phyloP scores from a whole-genome alignment of 2,888 invertebrate genomes.

The Alentia gelatinosa region DNA sequence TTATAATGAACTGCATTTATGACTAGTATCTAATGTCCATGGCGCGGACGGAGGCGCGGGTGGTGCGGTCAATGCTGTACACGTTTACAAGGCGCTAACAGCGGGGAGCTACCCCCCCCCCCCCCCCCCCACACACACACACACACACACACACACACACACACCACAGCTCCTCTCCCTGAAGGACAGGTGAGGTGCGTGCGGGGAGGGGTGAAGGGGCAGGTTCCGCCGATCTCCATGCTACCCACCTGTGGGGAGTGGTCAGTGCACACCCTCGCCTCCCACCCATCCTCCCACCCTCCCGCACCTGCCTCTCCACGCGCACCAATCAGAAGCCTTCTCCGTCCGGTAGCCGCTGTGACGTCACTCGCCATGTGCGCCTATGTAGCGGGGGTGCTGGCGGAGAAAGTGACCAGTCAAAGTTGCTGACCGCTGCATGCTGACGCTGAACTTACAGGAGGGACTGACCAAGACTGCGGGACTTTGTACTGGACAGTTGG shows the following conservation, averaged over 20 bases:
- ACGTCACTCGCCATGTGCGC: not conserved
- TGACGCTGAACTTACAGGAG: no score
- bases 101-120: not conserved
- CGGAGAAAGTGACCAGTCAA: not conserved
- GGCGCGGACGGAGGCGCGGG: no score
- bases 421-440: not conserved
- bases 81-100: no score
- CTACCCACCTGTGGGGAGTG: not conserved
- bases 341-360: not conserved
- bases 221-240: not conserved
- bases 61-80: no score
- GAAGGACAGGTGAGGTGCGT: not conserved
- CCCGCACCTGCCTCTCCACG: not conserved
- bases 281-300: not conserved
- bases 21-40: no score
- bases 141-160: no score
- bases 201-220: not conserved
- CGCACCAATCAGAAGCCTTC: not conserved
- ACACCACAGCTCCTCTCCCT: no score
- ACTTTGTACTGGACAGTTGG: not conserved
- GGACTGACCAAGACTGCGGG: not conserved
- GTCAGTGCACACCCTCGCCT: not conserved
- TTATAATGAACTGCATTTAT: no score
- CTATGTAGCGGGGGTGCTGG: not conserved
- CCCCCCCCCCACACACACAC: not conserved